phyloP scores from a whole-genome alignment of 2,888 invertebrate species.

The Aethes cnicana region DNA sequence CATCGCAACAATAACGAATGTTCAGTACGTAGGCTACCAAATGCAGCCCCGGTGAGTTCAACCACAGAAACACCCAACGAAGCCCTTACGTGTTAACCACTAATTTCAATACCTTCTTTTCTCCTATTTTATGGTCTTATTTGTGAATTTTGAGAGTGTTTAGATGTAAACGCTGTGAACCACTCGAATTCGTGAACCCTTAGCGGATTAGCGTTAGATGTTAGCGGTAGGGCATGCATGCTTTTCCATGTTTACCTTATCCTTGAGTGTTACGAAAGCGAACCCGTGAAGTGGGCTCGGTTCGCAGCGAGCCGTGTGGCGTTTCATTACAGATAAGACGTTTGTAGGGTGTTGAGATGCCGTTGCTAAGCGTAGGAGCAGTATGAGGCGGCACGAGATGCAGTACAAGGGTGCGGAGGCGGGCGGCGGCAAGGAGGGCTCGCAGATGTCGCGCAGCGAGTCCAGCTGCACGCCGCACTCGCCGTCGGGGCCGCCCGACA shows the following conservation, averaged over 20 bases:
- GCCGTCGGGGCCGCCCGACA: slow-evolving; percentile 83
- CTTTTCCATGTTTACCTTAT: slow-evolving; percentile 65
- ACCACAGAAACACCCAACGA: slow-evolving; percentile 33
- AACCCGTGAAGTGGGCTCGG: slow-evolving; percentile 56
- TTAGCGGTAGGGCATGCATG: slow-evolving; percentile 77
- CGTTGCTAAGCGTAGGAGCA: slow-evolving; percentile 72
- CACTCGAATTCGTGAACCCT: slow-evolving; percentile 50
- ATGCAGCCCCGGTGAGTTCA: slow-evolving; percentile 62
- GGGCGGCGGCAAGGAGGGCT: slow-evolving; percentile 64
- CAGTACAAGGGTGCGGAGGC: slow-evolving; percentile 64
- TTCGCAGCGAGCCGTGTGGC: slow-evolving; percentile 55
- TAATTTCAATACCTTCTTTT: slow-evolving; percentile 40
- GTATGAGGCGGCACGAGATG: slow-evolving; percentile 73
- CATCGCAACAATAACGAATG: slow-evolving; percentile 36
- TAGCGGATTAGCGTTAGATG: slow-evolving; percentile 60
- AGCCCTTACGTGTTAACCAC: slow-evolving; percentile 41
- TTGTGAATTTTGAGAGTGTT: slow-evolving; percentile 59
- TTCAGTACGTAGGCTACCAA: slow-evolving; percentile 52
- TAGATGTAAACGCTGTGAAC: slow-evolving; percentile 60
- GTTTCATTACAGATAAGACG: slow-evolving; percentile 72
- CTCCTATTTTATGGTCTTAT: slow-evolving; percentile 45
- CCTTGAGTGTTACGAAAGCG: slow-evolving; percentile 61
- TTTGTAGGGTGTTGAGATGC: slow-evolving; percentile 74
- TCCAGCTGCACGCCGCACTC: slow-evolving; percentile 83
- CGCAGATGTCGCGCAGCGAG: slow-evolving; percentile 88